Evolutionary conservation across 2,797 vertebrate species (phyloP).

Genomic region (Smutsia gigantea): DNA sequence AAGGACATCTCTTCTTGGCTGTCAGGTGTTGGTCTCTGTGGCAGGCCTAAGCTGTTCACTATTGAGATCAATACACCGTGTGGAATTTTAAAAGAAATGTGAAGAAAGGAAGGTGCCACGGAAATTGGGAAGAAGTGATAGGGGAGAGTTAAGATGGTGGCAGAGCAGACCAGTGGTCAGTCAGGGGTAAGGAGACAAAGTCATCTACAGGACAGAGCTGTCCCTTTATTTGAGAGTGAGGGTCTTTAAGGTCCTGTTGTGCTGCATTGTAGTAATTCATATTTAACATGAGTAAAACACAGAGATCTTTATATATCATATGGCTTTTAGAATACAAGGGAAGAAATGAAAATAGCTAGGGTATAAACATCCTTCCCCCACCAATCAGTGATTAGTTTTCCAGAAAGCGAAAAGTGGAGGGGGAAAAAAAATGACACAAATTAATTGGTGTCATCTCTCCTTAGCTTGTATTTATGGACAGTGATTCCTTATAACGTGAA

Average conservation of each 20-base stretch:
- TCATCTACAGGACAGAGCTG: neutral
- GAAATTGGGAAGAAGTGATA: neutral
- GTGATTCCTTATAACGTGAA: neutral
- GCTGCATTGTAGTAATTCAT: neutral
- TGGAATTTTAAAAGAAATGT: neutral
- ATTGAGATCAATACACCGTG: neutral
- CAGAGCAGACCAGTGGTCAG: neutral
- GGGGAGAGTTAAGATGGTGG: neutral
- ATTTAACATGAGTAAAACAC: neutral
- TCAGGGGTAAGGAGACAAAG: neutral
- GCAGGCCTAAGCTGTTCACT: neutral
- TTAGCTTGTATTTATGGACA: neutral
- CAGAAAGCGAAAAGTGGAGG: neutral
- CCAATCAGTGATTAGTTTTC: neutral
- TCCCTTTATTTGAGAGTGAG: neutral
- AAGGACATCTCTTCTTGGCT: neutral
- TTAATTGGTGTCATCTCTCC: neutral
- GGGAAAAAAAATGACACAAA: neutral
- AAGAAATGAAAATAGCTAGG: neutral
- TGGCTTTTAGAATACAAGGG: constrained; percentile 5
- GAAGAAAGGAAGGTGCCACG: neutral
- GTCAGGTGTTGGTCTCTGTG: neutral
- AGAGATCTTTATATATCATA: neutral
- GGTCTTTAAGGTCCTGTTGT: neutral
- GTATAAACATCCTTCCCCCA: neutral